Evolutionary conservation across 2,888 invertebrate genomes (phyloP), one percentile per base, ranked within the genome.

Genomic region (Tenthredo distinguenda): DNA sequence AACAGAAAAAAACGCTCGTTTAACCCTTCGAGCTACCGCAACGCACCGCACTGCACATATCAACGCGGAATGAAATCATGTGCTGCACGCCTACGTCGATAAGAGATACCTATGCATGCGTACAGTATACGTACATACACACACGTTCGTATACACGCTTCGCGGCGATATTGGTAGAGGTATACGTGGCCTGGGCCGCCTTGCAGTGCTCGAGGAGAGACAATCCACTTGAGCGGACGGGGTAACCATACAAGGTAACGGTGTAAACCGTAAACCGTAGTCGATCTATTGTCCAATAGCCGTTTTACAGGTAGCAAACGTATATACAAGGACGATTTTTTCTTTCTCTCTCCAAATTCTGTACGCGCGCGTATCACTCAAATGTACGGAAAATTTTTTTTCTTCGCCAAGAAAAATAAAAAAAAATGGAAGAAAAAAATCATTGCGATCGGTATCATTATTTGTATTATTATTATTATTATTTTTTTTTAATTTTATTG

Each of bases 171-270:
- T 47, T 47, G 47, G 47, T 47, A 47, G 3, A 47, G 47, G 37
- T 3, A 43, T 47, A 47, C 47, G 47, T 40, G 40, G 26, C 37
- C 37, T 37, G 37, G 5, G 37, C 40, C 9, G 34, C 40, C 40
- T 26, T 26, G 26, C 26, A 26, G 40, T 40, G 43, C 12, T 43
- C 43, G 62, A n/a, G 18, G 71, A 71, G 34, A 68, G 37, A 71
- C 71, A 71, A 71, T 71, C 71, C 71, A 26, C 21, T 12, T 34
- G 55, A 77, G n/a, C 50, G 31, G 18, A 15, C 47, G n/a, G 47
- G 34, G 50, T 55, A 77, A 55, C 77, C 77, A 77, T 77, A 77
- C 77, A 77, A 77, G 77, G 77, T 77, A 77, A 77, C 77, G 77
- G 77, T 77, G 47, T 40, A 77, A 77, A 77, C 50, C 77, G 77